Conservation (phyloP, 2,113 vertebrate species). For the Arizona elegans region DNA sequence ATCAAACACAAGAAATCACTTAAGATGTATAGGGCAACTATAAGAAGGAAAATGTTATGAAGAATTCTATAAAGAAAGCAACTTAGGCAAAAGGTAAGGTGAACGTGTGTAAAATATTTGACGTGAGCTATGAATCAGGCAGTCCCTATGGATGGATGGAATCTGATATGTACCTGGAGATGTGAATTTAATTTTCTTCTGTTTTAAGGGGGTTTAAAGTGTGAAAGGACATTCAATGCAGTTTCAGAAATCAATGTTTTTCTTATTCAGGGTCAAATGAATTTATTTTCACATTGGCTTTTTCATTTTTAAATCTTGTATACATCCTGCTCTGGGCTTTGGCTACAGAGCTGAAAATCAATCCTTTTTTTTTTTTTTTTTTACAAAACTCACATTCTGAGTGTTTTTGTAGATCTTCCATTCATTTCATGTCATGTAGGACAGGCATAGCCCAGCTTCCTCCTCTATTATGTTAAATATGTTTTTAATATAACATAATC, state of each 20-base stretch:
- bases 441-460: not conserved
- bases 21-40: not conserved
- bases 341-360: not conserved
- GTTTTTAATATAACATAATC: not conserved
- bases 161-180: not conserved
- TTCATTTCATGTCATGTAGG: not conserved
- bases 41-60: not conserved
- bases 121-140: not conserved
- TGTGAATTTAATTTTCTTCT: not conserved
- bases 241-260: not conserved
- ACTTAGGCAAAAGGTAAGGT: not conserved
- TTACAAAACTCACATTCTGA: not conserved
- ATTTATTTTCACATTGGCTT: not conserved
- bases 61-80: not conserved
- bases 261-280: not conserved
- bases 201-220: not conserved
- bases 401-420: not conserved
- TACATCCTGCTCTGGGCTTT: not conserved
- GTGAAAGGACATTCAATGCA: not conserved
- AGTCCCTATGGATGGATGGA: not conserved
- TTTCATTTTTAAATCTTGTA: constrained; percentile 4
- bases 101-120: not conserved
- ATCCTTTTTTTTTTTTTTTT: not conserved
- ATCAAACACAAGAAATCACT: not conserved
- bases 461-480: too few relatives aligned